Conservation (phyloP, 2,113 vertebrate species). For the Macquaria australasica region DNA sequence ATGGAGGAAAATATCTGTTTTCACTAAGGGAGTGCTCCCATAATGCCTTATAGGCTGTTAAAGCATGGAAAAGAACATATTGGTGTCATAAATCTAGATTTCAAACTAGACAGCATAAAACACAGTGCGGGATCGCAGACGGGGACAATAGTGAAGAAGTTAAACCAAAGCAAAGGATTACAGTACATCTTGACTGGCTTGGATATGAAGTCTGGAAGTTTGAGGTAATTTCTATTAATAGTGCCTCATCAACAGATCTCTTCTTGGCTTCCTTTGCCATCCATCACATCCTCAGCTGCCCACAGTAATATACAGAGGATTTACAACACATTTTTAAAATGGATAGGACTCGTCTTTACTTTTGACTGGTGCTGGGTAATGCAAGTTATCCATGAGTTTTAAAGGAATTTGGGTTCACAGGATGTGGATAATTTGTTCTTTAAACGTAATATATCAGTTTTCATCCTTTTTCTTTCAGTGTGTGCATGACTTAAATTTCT, state of each 20-base stretch:
- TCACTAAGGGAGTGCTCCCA: slow-evolving; percentile 79
- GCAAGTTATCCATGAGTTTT: slow-evolving; percentile 39
- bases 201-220: slow-evolving; percentile 67
- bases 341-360: slow-evolving; percentile 19
- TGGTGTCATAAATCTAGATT: slow-evolving; percentile 87
- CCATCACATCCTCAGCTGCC: slow-evolving; percentile 46
- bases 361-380: slow-evolving; percentile 30
- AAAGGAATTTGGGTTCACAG: slow-evolving; percentile 25
- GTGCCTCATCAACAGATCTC: slow-evolving; percentile 66
- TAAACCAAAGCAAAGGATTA: slow-evolving; percentile 71
- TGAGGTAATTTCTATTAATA: slow-evolving; percentile 75
- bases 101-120: slow-evolving; percentile 79
- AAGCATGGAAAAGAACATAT: slow-evolving; percentile 85
- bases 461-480: not conserved
- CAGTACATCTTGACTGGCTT: slow-evolving; percentile 64
- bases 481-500: not conserved
- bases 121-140: slow-evolving; percentile 68
- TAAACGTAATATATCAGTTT: slow-evolving; percentile 20
- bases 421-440: slow-evolving; percentile 30
- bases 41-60: slow-evolving; percentile 82
- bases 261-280: slow-evolving; percentile 47
- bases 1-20: slow-evolving; percentile 85
- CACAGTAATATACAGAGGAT: slow-evolving; percentile 38
- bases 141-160: slow-evolving; percentile 72
- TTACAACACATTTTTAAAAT: slow-evolving; percentile 40